phyloP scores from a whole-genome alignment of 2,113 vertebrate species.

The Channa maculata region DNA sequence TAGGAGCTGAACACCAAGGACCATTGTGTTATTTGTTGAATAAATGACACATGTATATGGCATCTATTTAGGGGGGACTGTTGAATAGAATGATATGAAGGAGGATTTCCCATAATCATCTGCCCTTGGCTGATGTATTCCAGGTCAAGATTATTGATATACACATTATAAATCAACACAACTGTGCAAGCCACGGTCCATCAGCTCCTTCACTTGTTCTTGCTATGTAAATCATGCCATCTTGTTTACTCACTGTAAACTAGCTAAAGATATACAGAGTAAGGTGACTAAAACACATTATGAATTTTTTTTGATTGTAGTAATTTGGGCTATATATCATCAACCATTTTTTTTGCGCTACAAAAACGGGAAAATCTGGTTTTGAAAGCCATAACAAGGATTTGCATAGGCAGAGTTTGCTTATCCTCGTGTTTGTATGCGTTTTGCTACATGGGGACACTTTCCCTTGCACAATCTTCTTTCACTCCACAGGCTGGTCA shows the following conservation, averaged over 20 bases:
- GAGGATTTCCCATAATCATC: not conserved
- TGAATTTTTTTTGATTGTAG: not conserved
- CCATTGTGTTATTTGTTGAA: conserved; percentile 7
- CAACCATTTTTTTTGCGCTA: too few relatives aligned
- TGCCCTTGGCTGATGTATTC: not conserved
- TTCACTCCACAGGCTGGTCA: conserved; percentile 39
- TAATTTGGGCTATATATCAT: not conserved
- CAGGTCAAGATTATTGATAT: not conserved
- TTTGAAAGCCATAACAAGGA: not conserved
- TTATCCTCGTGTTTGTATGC: not conserved
- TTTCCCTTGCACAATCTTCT: conserved; percentile 8
- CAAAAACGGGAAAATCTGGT: not conserved
- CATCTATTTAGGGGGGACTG: not conserved
- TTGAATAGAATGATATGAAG: not conserved
- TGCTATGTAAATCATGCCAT: not conserved
- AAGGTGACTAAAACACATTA: not conserved
- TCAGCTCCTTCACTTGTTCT: not conserved
- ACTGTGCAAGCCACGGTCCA: conserved; percentile 8
- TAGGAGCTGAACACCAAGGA: conserved; percentile 42
- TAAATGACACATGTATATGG: conserved; percentile 8
- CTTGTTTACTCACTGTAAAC: not conserved
- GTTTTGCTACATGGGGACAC: conserved; percentile 2
- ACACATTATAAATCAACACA: not conserved
- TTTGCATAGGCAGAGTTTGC: not conserved
- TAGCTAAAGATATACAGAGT: not conserved